Percentiles rank a stretch among this genome's conserved stretches.
Evolutionary conservation across 2,797 vertebrate species (phyloP).

Genomic region (Scyliorhinus canicula): DNA sequence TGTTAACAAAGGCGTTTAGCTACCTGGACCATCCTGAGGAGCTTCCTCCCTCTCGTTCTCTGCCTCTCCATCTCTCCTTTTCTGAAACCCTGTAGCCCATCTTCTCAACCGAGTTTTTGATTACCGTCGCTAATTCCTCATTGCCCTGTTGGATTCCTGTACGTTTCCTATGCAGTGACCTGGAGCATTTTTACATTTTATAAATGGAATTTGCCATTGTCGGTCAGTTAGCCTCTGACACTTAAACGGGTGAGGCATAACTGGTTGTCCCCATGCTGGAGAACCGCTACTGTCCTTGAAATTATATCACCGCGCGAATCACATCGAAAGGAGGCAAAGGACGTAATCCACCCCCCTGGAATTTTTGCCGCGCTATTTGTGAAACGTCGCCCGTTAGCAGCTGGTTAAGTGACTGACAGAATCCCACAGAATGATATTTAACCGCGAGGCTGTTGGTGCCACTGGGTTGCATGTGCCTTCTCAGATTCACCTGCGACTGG

Average conservation of each 20-base stretch:
- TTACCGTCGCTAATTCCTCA: neutral
- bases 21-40: neutral
- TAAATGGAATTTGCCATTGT: neutral
- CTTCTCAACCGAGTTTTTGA: neutral
- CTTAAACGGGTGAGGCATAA: neutral
- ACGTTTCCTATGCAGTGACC: neutral
- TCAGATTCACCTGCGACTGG: neutral
- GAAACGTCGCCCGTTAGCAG: neutral
- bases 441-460: neutral
- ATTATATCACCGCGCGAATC: neutral
- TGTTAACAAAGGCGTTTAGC: neutral
- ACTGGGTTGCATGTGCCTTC: conserved; percentile 34
- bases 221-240: neutral
- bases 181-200: neutral
- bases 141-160: neutral
- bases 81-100: neutral
- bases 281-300: neutral
- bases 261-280: neutral
- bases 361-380: neutral
- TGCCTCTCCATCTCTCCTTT: neutral
- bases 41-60: neutral
- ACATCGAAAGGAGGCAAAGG: no score
- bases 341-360: no score
- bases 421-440: conserved; percentile 4
- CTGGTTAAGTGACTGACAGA: neutral